A percentile compares a stretch with the other conserved stretches of the same genome.
These are phyloP conservation scores for Solenodon paradoxus DNA, from an alignment of 2,113 vertebrate species.

Conservation along the genomic window DNA sequence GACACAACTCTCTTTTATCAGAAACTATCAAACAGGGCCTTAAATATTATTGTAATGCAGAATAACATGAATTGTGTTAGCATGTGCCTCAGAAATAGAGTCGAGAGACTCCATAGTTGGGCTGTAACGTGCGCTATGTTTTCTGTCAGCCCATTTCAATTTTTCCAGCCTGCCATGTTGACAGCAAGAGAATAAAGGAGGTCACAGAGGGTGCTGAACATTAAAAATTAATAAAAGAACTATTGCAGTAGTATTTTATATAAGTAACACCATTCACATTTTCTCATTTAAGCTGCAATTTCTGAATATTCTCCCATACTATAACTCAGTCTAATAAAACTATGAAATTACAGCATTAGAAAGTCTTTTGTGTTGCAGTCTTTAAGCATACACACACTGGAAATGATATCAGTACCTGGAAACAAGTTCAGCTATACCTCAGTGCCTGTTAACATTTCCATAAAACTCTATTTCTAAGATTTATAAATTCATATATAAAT, in stretches of 20 bases:
- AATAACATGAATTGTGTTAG: background rate
- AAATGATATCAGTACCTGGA: slow-evolving; percentile 69
- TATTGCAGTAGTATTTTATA: slow-evolving; percentile 88
- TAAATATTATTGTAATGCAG: slow-evolving; percentile 67
- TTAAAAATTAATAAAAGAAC: slow-evolving; percentile 89
- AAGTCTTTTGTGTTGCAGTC: slow-evolving; percentile 75
- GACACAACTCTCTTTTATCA: slow-evolving; percentile 61
- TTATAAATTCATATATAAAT: slow-evolving; percentile 66
- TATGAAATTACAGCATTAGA: slow-evolving; percentile 75
- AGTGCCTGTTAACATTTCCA: slow-evolving; percentile 59
- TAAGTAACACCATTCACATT: slow-evolving; percentile 84
- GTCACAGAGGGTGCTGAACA: slow-evolving; percentile 83
- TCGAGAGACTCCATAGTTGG: slow-evolving; percentile 57
- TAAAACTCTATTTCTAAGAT: slow-evolving; percentile 67
- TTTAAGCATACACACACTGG: slow-evolving; percentile 58
- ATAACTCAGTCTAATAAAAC: slow-evolving; percentile 82
- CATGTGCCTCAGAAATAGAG: slow-evolving; percentile 37
- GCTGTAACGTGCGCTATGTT: slow-evolving; percentile 17
- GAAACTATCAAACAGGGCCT: slow-evolving; percentile 64
- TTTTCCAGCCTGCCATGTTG: slow-evolving; percentile 83
- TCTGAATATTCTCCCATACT: slow-evolving; percentile 80
- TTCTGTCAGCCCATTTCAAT: slow-evolving; percentile 81
- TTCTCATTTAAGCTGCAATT: slow-evolving; percentile 83
- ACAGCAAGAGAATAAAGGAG: slow-evolving; percentile 83
- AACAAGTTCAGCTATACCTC: slow-evolving; percentile 58